Evolutionary conservation across 2,888 invertebrate species (phyloP).

Genomic region (Prostheceraeus crozeri): DNA sequence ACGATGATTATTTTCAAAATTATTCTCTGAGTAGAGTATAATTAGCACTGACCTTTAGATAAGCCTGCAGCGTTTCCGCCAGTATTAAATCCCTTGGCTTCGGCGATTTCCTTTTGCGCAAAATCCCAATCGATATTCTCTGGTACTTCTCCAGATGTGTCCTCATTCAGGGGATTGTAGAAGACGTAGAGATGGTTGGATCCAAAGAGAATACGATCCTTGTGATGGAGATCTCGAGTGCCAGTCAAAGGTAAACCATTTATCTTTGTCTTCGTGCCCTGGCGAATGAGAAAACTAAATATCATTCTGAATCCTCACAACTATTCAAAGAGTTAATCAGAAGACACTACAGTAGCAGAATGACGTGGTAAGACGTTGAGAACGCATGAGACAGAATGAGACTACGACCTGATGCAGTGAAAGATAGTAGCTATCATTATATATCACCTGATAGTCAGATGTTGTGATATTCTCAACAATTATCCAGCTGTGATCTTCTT

Average conservation of each 20-base stretch:
- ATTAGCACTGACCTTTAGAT: conserved; percentile 49
- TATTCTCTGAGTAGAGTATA: too few relatives aligned
- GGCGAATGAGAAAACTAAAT: conserved; percentile 47
- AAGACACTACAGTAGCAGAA: too few relatives aligned
- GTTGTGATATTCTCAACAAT: too few relatives aligned
- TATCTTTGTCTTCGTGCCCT: conserved; percentile 54
- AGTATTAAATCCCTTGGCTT: conserved; percentile 55
- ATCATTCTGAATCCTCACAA: too few relatives aligned
- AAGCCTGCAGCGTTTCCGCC: conserved; percentile 48
- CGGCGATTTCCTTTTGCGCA: conserved; percentile 57
- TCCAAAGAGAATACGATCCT: conserved; percentile 57
- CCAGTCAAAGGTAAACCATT: conserved; percentile 55
- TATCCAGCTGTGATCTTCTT: too few relatives aligned
- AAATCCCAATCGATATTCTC: conserved; percentile 54
- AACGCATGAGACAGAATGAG: too few relatives aligned
- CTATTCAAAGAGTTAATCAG: too few relatives aligned
- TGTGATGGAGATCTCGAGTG: conserved; percentile 47
- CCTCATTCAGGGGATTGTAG: conserved; percentile 47
- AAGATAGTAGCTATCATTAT: too few relatives aligned
- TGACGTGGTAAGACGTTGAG: too few relatives aligned
- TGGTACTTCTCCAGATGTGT: conserved; percentile 44
- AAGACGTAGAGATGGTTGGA: conserved; percentile 57
- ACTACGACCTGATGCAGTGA: too few relatives aligned
- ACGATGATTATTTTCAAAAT: too few relatives aligned
- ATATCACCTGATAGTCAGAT: too few relatives aligned